Base-by-base conservation (phyloP, 2,113 vertebrate genomes). In the Onychostruthus taczanowskii region DNA sequence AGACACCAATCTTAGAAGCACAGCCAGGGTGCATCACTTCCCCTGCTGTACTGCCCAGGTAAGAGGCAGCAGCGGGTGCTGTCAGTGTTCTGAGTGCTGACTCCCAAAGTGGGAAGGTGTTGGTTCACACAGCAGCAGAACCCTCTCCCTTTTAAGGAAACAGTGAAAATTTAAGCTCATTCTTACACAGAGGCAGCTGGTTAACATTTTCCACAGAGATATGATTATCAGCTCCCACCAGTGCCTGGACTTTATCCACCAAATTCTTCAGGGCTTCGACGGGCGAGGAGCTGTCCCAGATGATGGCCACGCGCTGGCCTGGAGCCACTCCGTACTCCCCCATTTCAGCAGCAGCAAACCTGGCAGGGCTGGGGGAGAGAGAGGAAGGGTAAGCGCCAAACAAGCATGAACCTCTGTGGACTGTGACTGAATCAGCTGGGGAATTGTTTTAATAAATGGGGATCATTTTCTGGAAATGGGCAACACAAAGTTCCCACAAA, bases 181-280 rank as follows among this genome's bases (percentile, higher is more conserved):
- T 89, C 98, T 99, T 94, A 99, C 99, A 99, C 6, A 98, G 95
- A 72, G 96, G 33, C 24, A 99, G 95, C 46, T 98, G 98, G 59
- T 98, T 97, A 80, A 98, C 55, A 23, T 99, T 99, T 94, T 99
- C 99, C 92, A 99, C 97, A 1, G 97, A 97, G 26, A 99, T 97
- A 2, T 49, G 96, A 52, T 96, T 98, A 21, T 96, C 96, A 2
- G 90, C 59, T 37, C 99, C 99, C 16, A 99, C 98, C 14, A 93
- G 9, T 0, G 47, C 59, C 22, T 97, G 97, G 49, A 99, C 88
- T 24, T 97, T 93, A 35, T 98, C 97, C 35, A 98, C 99, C 74
- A 98, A 86, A 21, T 92, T 92, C 94, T 98, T 98, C 74, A 99
- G 95, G 8, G 97, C 97, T 19, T 90, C 86, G 1, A 91, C 95